Evolutionary conservation across 1,140 invertebrate genomes (phyloP), one percentile per base, ranked within the genome.

Genomic region (Mamestra configurata): DNA sequence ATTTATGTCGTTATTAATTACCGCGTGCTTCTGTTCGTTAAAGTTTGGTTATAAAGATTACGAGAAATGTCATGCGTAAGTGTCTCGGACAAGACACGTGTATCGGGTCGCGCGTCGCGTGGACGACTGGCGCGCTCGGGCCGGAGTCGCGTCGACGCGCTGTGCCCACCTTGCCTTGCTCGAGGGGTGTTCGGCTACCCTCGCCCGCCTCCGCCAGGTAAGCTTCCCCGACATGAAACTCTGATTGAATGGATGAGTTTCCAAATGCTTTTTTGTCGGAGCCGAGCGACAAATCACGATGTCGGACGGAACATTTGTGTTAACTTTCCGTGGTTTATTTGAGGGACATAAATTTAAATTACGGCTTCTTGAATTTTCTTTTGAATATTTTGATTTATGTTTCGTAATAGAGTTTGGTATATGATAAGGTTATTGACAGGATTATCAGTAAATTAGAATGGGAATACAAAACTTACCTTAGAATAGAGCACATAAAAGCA

Each of bases 161-260:
- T 15, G 64, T 82, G 82, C 84, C 83, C 77, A 82, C 80, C 80
- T 82, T 87, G 83, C 57, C 55, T 82, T 87, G 82, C 55, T 51
- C n/a, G 13, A 10, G 20, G 40, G 59, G 71, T 55, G 73, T 68
- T 83, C 78, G 79, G 80, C 76, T 75, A 77, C 86, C 84, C 83
- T 87, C 89, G 82, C 82, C 84, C 66, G 77, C 61, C 82, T 81
- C 79, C 83, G 79, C 79, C 91, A 92, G 90, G 92, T 93, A 82
- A 89, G 88, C 82, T 87, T 82, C 61, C 72, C 81, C 79, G 51
- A 79, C 77, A 79, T 71, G 37, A 79, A 79, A 79, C 77, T 79
- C 51, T 71, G 66, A 79, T 79, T 79, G 77, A 66, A 79, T 79
- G 77, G 77, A 79, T 79, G 66, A 77, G 75, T 66, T 77, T 77